Percentiles rank a stretch among this genome's conserved stretches.
Conservation (phyloP, 1,140 invertebrate species). For the Riptortus pedestris region DNA sequence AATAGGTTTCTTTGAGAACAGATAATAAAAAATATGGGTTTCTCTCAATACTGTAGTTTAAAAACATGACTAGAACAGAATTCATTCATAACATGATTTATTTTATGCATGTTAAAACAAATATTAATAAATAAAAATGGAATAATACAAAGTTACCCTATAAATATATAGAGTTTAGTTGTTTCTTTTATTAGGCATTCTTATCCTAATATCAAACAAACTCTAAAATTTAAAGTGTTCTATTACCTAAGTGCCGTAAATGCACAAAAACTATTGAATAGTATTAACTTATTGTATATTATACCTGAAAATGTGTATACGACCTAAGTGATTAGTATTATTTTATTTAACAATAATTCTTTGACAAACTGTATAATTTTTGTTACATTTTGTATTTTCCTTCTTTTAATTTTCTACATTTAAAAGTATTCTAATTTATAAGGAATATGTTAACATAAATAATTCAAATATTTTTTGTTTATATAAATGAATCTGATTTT, state of each 20-base stretch:
- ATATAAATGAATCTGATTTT: too few species aligned
- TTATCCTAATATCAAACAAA: not conserved
- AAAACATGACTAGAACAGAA: constrained; percentile 14
- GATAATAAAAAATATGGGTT: constrained; percentile 16
- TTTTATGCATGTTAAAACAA: constrained; percentile 13
- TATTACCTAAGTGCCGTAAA: constrained; percentile 27
- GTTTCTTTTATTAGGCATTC: constrained; percentile 13
- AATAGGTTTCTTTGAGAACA: constrained; percentile 1
- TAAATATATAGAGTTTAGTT: constrained; percentile 19
- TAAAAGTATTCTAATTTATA: too few species aligned
- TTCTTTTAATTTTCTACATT: too few species aligned
- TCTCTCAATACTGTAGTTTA: not conserved
- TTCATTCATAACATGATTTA: not conserved
- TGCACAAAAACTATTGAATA: constrained; percentile 29
- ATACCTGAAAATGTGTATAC: constrained; percentile 12
- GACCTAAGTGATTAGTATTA: not conserved
- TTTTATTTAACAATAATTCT: too few species aligned
- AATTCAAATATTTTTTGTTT: too few species aligned
- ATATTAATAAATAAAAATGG: constrained; percentile 8
- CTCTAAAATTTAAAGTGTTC: not conserved
- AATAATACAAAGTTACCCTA: constrained; percentile 9
- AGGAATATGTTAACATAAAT: too few species aligned
- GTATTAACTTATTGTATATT: not conserved
- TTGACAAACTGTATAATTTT: too few species aligned
- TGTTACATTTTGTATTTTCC: too few species aligned